These are phyloP conservation scores for Acinonyx jubatus DNA, from an alignment of 2,113 vertebrate genomes.

Conservation along the genomic window DNA sequence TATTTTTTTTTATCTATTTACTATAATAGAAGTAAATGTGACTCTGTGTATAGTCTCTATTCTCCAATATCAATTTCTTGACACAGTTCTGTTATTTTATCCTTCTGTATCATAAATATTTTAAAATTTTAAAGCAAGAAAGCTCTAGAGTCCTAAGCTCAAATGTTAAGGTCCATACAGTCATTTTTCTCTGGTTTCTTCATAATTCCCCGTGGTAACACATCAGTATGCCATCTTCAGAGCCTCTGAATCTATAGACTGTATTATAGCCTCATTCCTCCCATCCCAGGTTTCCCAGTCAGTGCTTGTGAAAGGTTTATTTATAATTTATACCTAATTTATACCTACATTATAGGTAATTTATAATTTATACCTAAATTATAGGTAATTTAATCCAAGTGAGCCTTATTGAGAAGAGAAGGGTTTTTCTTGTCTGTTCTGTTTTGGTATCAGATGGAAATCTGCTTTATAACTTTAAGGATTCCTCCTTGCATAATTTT, in stretches of 20 bases:
- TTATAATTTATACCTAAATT: background rate
- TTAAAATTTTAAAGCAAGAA: background rate
- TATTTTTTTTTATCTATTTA: slow-evolving; percentile 26
- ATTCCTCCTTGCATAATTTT: background rate
- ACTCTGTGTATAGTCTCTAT: background rate
- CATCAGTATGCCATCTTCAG: background rate
- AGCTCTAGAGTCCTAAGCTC: background rate
- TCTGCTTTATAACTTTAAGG: background rate
- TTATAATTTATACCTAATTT: background rate
- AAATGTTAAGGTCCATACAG: background rate
- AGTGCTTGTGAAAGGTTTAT: background rate
- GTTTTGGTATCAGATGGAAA: background rate
- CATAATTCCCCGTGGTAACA: background rate
- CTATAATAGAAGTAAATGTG: background rate
- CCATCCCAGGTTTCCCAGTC: background rate
- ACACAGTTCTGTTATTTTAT: background rate
- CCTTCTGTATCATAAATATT: background rate
- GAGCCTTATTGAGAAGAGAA: background rate
- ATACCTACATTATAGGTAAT: background rate
- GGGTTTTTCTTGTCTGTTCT: background rate
- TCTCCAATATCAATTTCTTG: slow-evolving; percentile 42
- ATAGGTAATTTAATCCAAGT: background rate
- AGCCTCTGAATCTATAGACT: background rate
- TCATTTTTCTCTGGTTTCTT: background rate
- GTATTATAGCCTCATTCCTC: background rate